Conservation (phyloP, 2,113 vertebrate genomes). For the Pao palembangensis region DNA sequence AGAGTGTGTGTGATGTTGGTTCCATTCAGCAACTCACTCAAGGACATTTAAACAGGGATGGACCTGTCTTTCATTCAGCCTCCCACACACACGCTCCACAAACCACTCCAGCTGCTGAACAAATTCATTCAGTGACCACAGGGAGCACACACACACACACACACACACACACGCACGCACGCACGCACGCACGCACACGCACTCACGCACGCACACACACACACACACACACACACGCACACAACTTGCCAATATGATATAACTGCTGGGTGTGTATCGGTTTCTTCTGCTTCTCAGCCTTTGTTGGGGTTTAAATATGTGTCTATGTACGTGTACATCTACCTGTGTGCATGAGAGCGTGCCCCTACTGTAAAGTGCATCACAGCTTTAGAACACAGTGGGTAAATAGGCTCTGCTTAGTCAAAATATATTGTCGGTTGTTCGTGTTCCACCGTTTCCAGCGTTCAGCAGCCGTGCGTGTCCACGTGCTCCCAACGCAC, state of each 20-base stretch:
- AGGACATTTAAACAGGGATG: conserved; percentile 44
- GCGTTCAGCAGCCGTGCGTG: too few relatives aligned
- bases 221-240: conserved; percentile 16
- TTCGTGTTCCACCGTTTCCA: too few relatives aligned
- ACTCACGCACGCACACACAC: conserved; percentile 24
- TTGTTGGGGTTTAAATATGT: neutral
- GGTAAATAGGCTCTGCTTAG: too few relatives aligned
- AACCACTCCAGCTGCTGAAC: conserved; percentile 30
- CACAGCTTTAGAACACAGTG: too few relatives aligned
- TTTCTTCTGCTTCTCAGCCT: neutral
- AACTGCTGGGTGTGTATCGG: conserved; percentile 2
- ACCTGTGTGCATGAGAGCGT: too few relatives aligned
- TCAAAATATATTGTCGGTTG: too few relatives aligned
- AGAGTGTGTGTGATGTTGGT: neutral
- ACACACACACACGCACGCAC: conserved; percentile 27
- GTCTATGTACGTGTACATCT: too few relatives aligned
- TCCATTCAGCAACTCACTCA: conserved; percentile 57
- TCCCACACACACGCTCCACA: conserved; percentile 28
- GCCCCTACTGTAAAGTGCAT: too few relatives aligned
- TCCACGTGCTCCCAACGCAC: too few relatives aligned
- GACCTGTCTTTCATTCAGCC: conserved; percentile 44
- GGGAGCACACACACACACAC: neutral
- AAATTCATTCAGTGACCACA: conserved; percentile 41
- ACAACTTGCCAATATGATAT: conserved; percentile 60
- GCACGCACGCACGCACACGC: neutral